Percentiles rank a stretch among this genome's conserved stretches.
Conservation (phyloP, 2,797 vertebrate genomes). For the Phataginus tricuspis region DNA sequence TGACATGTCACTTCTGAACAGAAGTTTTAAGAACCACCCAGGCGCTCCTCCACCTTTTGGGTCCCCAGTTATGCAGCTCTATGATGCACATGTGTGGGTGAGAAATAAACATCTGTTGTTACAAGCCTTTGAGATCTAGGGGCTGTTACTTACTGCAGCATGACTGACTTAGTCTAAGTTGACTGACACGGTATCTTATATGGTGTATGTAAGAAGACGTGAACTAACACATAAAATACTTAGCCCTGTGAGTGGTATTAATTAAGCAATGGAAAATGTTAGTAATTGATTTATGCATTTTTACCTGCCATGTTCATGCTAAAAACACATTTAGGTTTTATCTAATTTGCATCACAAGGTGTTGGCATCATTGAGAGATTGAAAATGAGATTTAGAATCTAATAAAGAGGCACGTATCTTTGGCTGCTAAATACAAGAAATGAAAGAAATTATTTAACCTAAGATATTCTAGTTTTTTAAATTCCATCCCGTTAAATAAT, state of each 20-base stretch:
- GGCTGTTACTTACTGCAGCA: background rate
- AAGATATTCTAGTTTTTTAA: background rate
- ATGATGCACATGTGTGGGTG: rapidly evolving
- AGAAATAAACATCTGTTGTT: background rate
- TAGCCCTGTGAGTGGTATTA: background rate
- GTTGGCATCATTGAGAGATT: background rate
- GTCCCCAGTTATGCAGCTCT: background rate
- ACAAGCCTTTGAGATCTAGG: background rate
- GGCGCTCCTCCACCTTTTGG: too few relatives aligned
- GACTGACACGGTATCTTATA: background rate
- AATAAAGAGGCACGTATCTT: background rate
- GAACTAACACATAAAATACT: background rate
- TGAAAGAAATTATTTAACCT: background rate
- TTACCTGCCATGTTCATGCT: background rate
- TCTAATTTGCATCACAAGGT: background rate
- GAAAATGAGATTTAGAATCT: background rate
- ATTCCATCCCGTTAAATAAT: background rate
- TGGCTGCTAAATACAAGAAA: background rate
- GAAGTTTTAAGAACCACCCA: background rate
- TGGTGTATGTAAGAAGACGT: background rate
- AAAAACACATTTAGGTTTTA: background rate
- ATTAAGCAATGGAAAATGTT: background rate
- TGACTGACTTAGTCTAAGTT: background rate
- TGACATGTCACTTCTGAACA: too few relatives aligned
- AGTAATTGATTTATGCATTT: background rate